A percentile compares a stretch with the other conserved stretches of the same genome.
Evolutionary conservation across 1,140 invertebrate genomes (phyloP).

Genomic region (Drosophila dunni): DNA sequence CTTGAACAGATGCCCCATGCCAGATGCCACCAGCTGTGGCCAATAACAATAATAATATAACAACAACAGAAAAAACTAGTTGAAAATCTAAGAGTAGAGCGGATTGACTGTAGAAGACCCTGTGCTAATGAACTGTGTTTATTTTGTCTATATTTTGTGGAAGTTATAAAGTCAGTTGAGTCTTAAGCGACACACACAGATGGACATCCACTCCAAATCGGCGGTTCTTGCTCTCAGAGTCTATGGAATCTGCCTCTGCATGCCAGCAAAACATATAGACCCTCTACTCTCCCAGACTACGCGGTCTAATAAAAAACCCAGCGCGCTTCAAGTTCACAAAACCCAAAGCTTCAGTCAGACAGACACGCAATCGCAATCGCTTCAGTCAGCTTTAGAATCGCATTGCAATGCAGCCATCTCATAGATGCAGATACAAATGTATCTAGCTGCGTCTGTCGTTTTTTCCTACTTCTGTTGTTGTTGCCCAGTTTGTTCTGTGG

Average conservation of each 20-base stretch:
- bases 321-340: slow-evolving; percentile 67
- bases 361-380: slow-evolving; percentile 28
- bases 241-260: no score
- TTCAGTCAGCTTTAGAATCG: not conserved
- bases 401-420: slow-evolving; percentile 43
- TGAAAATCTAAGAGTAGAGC: no score
- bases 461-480: slow-evolving; percentile 3
- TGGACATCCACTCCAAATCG: no score
- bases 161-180: no score
- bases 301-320: slow-evolving; percentile 6
- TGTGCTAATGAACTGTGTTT: no score
- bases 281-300: no score
- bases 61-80: not conserved
- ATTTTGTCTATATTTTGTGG: no score
- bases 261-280: no score
- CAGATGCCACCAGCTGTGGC: slow-evolving; percentile 24
- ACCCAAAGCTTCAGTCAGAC: slow-evolving; percentile 46
- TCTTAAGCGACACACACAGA: no score
- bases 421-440: slow-evolving; percentile 61
- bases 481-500: slow-evolving; percentile 41
- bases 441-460: slow-evolving; percentile 39
- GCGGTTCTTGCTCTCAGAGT: no score
- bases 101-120: no score
- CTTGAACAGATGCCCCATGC: slow-evolving; percentile 8
- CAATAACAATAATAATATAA: slow-evolving; percentile 30